Evolutionary conservation across 2,797 vertebrate genomes (phyloP).

Genomic region (Bufotes viridis): DNA sequence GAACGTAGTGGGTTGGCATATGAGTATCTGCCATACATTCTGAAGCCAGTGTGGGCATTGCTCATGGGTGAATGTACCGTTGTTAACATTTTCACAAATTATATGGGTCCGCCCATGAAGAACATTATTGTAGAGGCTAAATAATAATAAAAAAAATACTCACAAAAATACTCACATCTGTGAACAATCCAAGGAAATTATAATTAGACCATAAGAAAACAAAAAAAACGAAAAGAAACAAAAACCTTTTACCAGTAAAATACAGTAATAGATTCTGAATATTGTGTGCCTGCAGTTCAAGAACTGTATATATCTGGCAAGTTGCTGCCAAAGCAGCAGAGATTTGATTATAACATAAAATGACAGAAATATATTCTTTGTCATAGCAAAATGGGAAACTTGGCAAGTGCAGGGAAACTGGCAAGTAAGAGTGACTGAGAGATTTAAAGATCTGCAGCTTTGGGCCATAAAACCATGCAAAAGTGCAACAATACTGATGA

Average conservation of each 20-base stretch:
- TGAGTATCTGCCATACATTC: background rate
- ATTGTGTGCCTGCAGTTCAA: background rate
- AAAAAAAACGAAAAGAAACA: too few relatives aligned
- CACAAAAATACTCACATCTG: too few relatives aligned
- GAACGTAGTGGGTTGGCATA: background rate
- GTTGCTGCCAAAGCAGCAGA: constrained; percentile 12
- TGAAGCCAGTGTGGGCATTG: too few relatives aligned
- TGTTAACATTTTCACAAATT: too few relatives aligned
- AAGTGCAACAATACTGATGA: constrained; percentile 23
- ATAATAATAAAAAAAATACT: too few relatives aligned
- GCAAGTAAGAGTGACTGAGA: constrained; percentile 27
- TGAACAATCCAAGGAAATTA: too few relatives aligned
- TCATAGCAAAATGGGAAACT: constrained; percentile 23
- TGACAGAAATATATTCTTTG: constrained; percentile 33
- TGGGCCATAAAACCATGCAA: constrained; percentile 5
- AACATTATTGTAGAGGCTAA: too few relatives aligned
- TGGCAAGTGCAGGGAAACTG: constrained; percentile 19
- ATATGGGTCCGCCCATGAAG: too few relatives aligned
- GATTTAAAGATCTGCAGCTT: constrained; percentile 31
- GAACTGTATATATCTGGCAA: constrained; percentile 10
- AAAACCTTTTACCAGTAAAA: background rate
- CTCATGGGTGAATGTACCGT: too few relatives aligned
- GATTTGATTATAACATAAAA: constrained; percentile 33
- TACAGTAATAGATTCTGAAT: background rate
- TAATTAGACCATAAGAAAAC: too few relatives aligned